Percentiles rank a stretch among this genome's conserved stretches.
Conservation (phyloP, 2,113 vertebrate species). For the Terrapene triunguis region DNA sequence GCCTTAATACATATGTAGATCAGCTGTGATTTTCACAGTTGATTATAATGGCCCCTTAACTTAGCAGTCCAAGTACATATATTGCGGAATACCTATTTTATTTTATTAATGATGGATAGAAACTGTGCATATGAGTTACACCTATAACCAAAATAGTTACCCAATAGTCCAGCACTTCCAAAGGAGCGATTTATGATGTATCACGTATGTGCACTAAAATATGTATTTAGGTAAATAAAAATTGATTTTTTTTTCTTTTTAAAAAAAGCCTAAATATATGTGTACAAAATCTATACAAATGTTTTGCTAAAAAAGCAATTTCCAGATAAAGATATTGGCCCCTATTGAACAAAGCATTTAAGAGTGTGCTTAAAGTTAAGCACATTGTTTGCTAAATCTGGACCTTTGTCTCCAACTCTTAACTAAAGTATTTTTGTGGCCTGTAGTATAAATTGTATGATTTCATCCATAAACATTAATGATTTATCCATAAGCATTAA, state of each 20-base stretch:
- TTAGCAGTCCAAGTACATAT: slow-evolving; percentile 71
- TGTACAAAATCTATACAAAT: not conserved
- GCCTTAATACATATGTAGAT: slow-evolving; percentile 53
- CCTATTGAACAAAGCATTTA: not conserved
- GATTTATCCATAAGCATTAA: not conserved
- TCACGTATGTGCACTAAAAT: not conserved
- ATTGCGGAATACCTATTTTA: slow-evolving; percentile 77
- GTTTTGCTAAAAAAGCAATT: not conserved
- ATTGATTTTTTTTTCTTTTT: not conserved
- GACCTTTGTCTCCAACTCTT: not conserved
- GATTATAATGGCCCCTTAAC: slow-evolving; percentile 77
- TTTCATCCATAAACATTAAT: not conserved
- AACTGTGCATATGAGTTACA: slow-evolving; percentile 62
- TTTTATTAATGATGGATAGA: slow-evolving; percentile 72
- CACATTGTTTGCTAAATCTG: not conserved
- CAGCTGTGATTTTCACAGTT: slow-evolving; percentile 77
- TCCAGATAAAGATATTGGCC: not conserved
- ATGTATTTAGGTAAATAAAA: not conserved
- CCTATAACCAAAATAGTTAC: slow-evolving; percentile 64
- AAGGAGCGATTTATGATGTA: slow-evolving; percentile 20
- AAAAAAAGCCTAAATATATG: not conserved
- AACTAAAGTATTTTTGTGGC: not conserved
- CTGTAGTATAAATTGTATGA: fast-evolving
- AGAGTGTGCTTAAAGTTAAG: not conserved
- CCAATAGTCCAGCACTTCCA: slow-evolving; percentile 52